Conservation (phyloP, 2,888 invertebrate genomes). For the Ceramica pisi region DNA sequence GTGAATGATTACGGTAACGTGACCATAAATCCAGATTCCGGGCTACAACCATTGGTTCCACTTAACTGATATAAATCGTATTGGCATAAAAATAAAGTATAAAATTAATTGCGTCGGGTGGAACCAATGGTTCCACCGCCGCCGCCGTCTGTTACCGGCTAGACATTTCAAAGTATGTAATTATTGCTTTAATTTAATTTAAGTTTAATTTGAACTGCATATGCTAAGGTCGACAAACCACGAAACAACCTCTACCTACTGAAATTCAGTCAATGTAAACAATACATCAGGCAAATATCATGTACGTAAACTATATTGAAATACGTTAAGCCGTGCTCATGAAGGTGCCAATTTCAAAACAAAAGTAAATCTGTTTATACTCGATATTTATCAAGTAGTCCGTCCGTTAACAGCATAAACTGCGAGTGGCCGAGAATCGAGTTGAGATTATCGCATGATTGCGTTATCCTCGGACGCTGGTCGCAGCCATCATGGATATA, state of each 20-base stretch:
- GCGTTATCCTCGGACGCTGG: slow-evolving; percentile 29
- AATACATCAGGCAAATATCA: slow-evolving; percentile 1
- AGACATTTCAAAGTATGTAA: too few relatives aligned
- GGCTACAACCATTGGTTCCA: too few relatives aligned
- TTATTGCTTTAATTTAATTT: neutral
- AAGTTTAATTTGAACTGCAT: slow-evolving; percentile 1
- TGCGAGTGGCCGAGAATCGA: slow-evolving; percentile 31
- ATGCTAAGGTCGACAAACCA: slow-evolving; percentile 5
- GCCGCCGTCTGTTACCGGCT: too few relatives aligned
- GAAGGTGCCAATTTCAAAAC: slow-evolving; percentile 20
- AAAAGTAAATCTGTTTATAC: slow-evolving; percentile 17
- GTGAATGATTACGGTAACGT: too few relatives aligned
- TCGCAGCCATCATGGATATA: slow-evolving; percentile 25
- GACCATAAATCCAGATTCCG: too few relatives aligned
- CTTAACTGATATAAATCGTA: too few relatives aligned
- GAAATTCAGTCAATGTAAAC: slow-evolving; percentile 3
- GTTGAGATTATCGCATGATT: slow-evolving; percentile 48
- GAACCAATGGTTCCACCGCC: too few relatives aligned
- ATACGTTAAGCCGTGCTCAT: slow-evolving; percentile 8
- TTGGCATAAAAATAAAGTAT: too few relatives aligned
- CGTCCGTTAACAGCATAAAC: slow-evolving; percentile 20
- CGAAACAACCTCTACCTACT: slow-evolving; percentile 7
- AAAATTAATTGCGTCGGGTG: too few relatives aligned
- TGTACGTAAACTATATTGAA: neutral
- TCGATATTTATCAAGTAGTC: slow-evolving; percentile 29